Percentiles rank a stretch among this genome's conserved stretches.
Evolutionary conservation across 1,140 invertebrate genomes (phyloP).

Genomic region (Psilanteris sp.): DNA sequence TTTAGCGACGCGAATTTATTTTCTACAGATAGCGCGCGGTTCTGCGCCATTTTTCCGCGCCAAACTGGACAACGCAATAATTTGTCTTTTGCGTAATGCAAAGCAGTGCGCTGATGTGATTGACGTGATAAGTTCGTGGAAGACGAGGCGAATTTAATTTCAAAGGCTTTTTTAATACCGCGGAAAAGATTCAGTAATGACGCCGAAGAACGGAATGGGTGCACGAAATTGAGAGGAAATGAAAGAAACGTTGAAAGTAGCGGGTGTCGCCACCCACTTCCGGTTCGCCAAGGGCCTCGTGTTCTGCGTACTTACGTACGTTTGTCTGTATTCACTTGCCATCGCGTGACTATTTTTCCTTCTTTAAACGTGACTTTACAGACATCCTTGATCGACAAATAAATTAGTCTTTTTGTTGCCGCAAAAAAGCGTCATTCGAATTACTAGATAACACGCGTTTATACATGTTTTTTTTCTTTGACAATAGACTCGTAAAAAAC

Average conservation of each 20-base stretch:
- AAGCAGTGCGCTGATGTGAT: too few relatives aligned
- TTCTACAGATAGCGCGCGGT: neutral
- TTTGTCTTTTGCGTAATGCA: too few relatives aligned
- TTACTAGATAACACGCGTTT: slow-evolving; percentile 22
- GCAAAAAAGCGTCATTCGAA: slow-evolving; percentile 16
- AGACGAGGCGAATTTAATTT: too few relatives aligned
- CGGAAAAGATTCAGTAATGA: too few relatives aligned
- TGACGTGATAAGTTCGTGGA: too few relatives aligned
- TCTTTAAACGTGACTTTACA: slow-evolving; percentile 27
- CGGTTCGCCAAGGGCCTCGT: slow-evolving; percentile 55
- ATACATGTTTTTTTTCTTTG: slow-evolving; percentile 1
- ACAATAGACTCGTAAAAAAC: too few relatives aligned
- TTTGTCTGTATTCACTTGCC: slow-evolving; percentile 8
- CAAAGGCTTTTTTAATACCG: too few relatives aligned
- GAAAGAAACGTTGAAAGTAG: slow-evolving; percentile 68
- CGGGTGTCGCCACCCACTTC: slow-evolving; percentile 75
- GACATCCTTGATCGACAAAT: slow-evolving; percentile 43
- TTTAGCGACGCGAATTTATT: slow-evolving; percentile 1
- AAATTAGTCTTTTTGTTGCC: slow-evolving; percentile 21
- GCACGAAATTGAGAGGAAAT: slow-evolving; percentile 63
- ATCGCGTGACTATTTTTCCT: slow-evolving; percentile 64
- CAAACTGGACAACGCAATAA: too few relatives aligned
- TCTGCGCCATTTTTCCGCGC: too few relatives aligned
- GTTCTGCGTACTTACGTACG: slow-evolving; percentile 29
- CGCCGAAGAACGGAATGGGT: too few relatives aligned